These are phyloP conservation scores for Disparrhopalites patrizii DNA, from an alignment of 2,888 invertebrate species.

Conservation along the genomic window DNA sequence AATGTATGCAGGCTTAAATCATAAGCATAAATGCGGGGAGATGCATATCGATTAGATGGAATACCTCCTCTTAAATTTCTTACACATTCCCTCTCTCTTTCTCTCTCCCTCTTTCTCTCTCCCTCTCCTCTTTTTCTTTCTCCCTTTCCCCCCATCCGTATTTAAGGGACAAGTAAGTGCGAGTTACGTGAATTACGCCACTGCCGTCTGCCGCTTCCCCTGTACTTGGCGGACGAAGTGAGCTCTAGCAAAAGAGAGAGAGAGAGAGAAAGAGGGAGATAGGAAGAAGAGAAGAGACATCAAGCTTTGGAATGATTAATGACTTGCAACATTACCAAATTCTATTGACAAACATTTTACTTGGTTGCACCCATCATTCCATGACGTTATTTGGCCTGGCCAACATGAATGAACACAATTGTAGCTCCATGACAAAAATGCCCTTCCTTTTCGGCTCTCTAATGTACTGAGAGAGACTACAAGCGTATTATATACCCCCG, in stretches of 20 bases:
- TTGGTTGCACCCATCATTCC: constrained; percentile 49
- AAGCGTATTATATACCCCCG: constrained; percentile 25
- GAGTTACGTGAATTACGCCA: too few species aligned
- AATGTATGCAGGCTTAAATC: background rate
- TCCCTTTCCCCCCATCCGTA: too few species aligned
- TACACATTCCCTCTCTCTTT: too few species aligned
- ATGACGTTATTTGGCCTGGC: constrained; percentile 42
- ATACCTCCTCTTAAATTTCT: too few species aligned
- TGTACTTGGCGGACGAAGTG: background rate
- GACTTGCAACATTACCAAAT: constrained; percentile 49
- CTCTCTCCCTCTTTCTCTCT: too few species aligned
- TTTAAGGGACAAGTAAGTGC: too few species aligned
- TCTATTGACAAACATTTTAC: constrained; percentile 50
- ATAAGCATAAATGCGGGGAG: too few species aligned
- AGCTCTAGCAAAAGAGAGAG: background rate
- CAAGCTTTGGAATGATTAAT: constrained; percentile 48
- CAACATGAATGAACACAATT: constrained; percentile 45
- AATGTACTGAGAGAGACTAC: constrained; percentile 25
- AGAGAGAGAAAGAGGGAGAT: constrained; percentile 8
- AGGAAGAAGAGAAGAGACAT: constrained; percentile 24
- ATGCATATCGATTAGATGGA: too few species aligned
- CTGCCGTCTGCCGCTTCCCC: too few species aligned
- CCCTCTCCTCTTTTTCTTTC: too few species aligned
- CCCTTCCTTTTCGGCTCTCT: constrained; percentile 27
- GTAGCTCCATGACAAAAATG: constrained; percentile 38